Conservation (phyloP, 2,797 vertebrate genomes). For the Takifugu rubripes region DNA sequence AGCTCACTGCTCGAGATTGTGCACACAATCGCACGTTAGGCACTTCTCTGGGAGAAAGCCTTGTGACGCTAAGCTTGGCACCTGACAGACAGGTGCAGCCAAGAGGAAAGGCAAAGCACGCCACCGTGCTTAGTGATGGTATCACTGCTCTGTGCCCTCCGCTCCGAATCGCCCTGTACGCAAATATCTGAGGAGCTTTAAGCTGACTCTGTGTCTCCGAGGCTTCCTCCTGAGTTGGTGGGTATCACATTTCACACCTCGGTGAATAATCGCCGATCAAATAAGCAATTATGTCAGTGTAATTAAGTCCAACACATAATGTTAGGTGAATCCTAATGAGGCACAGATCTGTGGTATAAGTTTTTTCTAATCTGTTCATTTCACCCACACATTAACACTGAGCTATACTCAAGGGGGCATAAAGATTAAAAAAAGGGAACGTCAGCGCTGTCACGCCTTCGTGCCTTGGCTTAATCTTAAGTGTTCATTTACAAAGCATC, state of each 20-base stretch:
- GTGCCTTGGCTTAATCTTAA: slow-evolving; percentile 47
- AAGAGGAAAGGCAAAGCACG: slow-evolving; percentile 64
- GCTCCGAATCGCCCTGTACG: slow-evolving; percentile 36
- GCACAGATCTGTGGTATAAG: slow-evolving; percentile 32
- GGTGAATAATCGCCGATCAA: slow-evolving; percentile 70
- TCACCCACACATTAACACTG: slow-evolving; percentile 32
- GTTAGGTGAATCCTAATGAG: slow-evolving; percentile 63
- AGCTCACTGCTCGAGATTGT: slow-evolving; percentile 29
- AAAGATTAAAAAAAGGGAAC: slow-evolving; percentile 29
- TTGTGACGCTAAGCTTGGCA: slow-evolving; percentile 58
- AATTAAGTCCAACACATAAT: slow-evolving; percentile 69
- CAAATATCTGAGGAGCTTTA: slow-evolving; percentile 44
- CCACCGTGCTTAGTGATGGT: slow-evolving; percentile 61
- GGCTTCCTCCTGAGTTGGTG: slow-evolving; percentile 46
- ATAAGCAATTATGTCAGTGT: slow-evolving; percentile 65
- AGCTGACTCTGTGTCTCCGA: slow-evolving; percentile 48
- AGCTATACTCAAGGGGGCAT: slow-evolving; percentile 41
- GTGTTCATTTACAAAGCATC: slow-evolving; percentile 36
- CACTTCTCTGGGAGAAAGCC: slow-evolving; percentile 31
- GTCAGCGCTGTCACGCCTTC: slow-evolving; percentile 50
- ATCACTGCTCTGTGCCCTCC: slow-evolving; percentile 49
- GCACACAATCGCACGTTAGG: slow-evolving; percentile 36
- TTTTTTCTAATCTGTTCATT: slow-evolving; percentile 43
- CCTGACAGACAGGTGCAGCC: slow-evolving; percentile 77
- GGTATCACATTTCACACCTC: slow-evolving; percentile 72